These are phyloP conservation scores for Phylloscopus whistleri DNA, from an alignment of 2,113 vertebrate species.

Conservation along the genomic window DNA sequence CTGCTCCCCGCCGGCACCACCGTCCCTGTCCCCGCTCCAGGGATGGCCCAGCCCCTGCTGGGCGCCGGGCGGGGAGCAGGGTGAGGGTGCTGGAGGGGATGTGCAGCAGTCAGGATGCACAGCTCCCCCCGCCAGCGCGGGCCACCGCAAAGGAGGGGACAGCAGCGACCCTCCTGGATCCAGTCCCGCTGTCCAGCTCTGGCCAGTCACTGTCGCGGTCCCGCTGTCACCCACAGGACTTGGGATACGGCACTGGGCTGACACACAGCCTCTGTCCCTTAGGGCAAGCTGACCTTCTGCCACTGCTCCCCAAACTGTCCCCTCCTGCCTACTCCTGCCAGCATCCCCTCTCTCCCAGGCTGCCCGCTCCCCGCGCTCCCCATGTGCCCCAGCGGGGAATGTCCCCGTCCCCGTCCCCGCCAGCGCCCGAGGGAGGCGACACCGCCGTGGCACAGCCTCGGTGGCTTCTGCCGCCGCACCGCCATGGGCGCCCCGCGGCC, in stretches of 20 bases:
- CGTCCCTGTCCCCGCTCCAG: neutral
- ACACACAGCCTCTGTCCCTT: neutral
- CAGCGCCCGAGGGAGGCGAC: neutral
- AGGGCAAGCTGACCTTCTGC: neutral
- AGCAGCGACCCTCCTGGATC: neutral
- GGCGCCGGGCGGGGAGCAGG: accelerated
- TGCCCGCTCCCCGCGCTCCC: neutral
- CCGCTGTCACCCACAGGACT: neutral
- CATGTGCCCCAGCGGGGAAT: accelerated
- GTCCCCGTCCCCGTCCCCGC: accelerated
- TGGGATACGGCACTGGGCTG: accelerated
- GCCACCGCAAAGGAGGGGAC: neutral
- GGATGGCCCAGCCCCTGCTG: neutral
- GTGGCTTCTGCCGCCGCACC: neutral
- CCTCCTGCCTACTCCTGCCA: neutral
- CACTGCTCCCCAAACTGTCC: neutral
- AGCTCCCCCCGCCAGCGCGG: neutral
- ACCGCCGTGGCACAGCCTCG: neutral
- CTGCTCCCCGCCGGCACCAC: accelerated
- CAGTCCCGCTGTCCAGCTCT: neutral
- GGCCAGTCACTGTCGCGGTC: neutral
- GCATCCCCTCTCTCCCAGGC: neutral
- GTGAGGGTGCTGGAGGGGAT: neutral
- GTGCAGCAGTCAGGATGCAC: neutral
- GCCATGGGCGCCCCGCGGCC: neutral